These are phyloP conservation scores for Cyprinodon variegatus DNA, from an alignment of 2,113 vertebrate species.

Conservation along the genomic window DNA sequence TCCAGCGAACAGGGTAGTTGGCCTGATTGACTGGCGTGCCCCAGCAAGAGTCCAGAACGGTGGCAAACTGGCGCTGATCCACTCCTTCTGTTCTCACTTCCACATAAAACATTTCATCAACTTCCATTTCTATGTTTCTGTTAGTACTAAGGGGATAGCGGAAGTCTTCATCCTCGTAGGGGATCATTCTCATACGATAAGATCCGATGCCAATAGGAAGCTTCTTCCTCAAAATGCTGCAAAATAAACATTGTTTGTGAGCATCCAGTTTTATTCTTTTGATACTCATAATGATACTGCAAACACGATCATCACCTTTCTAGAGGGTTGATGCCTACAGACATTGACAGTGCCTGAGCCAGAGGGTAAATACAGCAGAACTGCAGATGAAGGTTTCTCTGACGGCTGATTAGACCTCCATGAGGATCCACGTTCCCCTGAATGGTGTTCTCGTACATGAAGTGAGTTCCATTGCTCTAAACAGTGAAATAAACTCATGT, in stretches of 20 bases:
- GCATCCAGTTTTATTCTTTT: not conserved
- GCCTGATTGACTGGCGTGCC: slow-evolving; percentile 64
- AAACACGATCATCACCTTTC: slow-evolving; percentile 28
- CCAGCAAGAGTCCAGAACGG: slow-evolving; percentile 74
- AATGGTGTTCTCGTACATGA: slow-evolving; percentile 57
- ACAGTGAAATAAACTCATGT: not conserved
- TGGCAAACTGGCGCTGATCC: slow-evolving; percentile 61
- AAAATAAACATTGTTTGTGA: not conserved
- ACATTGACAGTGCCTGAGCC: slow-evolving; percentile 41
- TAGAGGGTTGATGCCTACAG: slow-evolving; percentile 58
- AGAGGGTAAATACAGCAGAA: slow-evolving; percentile 58
- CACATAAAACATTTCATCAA: slow-evolving; percentile 64
- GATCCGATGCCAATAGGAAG: slow-evolving; percentile 49
- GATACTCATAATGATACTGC: not conserved
- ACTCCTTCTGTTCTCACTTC: slow-evolving; percentile 66
- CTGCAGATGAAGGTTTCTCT: slow-evolving; percentile 32
- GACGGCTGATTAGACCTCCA: slow-evolving; percentile 28
- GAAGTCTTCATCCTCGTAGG: slow-evolving; percentile 67
- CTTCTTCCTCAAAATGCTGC: slow-evolving; percentile 57
- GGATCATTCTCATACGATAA: slow-evolving; percentile 63
- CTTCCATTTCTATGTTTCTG: slow-evolving; percentile 28
- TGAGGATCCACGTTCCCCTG: slow-evolving; percentile 26
- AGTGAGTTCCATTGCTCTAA: slow-evolving; percentile 65
- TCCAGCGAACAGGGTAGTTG: slow-evolving; percentile 48
- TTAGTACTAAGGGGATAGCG: slow-evolving; percentile 26